phyloP scores from a whole-genome alignment of 2,888 invertebrate genomes.

The Euzophera pinguis region DNA sequence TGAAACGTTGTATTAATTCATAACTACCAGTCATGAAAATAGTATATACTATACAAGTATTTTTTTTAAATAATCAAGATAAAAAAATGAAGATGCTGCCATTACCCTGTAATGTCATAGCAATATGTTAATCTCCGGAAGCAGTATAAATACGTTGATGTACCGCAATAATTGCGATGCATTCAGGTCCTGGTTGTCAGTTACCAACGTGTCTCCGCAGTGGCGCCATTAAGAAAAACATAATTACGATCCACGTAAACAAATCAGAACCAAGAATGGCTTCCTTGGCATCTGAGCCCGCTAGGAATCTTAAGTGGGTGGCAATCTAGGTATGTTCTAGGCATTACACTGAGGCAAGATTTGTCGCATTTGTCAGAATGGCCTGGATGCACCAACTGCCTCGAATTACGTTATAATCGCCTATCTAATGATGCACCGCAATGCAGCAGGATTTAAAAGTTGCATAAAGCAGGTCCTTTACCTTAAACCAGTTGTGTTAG shows the following conservation, averaged over 20 bases:
- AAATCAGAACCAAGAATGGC: slow-evolving; percentile 50
- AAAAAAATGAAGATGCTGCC: too few species aligned
- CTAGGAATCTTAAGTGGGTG: slow-evolving; percentile 62
- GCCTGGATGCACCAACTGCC: slow-evolving; percentile 24
- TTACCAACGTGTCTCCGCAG: slow-evolving; percentile 23
- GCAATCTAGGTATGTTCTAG: slow-evolving; percentile 43
- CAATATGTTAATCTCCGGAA: slow-evolving; percentile 30
- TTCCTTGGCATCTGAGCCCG: slow-evolving; percentile 40
- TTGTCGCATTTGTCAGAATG: slow-evolving; percentile 32
- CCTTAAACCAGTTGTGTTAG: neutral
- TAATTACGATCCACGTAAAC: slow-evolving; percentile 53
- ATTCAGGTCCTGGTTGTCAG: slow-evolving; percentile 20
- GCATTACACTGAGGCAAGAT: slow-evolving; percentile 34
- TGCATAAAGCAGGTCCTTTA: slow-evolving; percentile 19
- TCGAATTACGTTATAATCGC: slow-evolving; percentile 39
- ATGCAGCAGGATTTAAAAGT: slow-evolving; percentile 21
- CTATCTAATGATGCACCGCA: slow-evolving; percentile 23
- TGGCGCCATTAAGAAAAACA: slow-evolving; percentile 48
- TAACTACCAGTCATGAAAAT: too few species aligned
- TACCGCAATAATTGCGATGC: slow-evolving; percentile 29
- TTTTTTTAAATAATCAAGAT: too few species aligned
- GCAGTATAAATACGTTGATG: slow-evolving; percentile 20
- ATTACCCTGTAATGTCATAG: too few species aligned
- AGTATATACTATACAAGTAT: too few species aligned
- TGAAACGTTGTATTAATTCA: too few species aligned